Evolutionary conservation across 2,797 vertebrate species (phyloP).

Genomic region (Enteromius trimaculatus): DNA sequence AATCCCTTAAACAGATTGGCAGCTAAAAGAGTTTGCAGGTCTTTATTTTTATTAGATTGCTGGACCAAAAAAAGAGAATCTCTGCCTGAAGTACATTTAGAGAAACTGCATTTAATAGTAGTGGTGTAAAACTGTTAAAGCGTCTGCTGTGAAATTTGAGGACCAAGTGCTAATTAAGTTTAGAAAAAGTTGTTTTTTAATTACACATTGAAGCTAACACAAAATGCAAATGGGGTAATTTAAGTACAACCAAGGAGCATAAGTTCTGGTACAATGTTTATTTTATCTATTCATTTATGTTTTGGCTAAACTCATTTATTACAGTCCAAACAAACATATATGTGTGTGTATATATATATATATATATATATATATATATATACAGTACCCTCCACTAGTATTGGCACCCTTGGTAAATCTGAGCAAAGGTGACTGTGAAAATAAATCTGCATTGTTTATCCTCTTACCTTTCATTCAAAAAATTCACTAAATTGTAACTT

Average conservation of each 20-base stretch:
- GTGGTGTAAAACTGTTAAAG: neutral
- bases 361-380: no score
- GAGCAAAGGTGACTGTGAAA: no score
- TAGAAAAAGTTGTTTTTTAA: neutral
- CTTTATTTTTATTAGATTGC: constrained; percentile 7
- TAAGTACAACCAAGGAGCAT: neutral
- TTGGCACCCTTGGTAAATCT: no score
- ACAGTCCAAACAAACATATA: no score
- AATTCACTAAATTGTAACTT: no score
- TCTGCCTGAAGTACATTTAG: neutral
- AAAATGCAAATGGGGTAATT: neutral
- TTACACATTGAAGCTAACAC: neutral
- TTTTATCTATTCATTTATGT: no score
- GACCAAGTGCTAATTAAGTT: neutral
- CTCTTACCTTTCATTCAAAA: no score
- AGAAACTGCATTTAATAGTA: neutral
- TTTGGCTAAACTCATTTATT: neutral
- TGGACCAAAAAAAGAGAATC: neutral
- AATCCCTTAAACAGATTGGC: constrained; percentile 33
- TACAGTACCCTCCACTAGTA: no score
- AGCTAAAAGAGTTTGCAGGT: neutral
- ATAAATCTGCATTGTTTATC: no score
- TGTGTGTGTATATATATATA: no score
- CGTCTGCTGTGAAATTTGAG: neutral
- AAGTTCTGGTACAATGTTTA: no score